Conservation (phyloP, 2,888 invertebrate species). For the Amphipoea lucens region DNA sequence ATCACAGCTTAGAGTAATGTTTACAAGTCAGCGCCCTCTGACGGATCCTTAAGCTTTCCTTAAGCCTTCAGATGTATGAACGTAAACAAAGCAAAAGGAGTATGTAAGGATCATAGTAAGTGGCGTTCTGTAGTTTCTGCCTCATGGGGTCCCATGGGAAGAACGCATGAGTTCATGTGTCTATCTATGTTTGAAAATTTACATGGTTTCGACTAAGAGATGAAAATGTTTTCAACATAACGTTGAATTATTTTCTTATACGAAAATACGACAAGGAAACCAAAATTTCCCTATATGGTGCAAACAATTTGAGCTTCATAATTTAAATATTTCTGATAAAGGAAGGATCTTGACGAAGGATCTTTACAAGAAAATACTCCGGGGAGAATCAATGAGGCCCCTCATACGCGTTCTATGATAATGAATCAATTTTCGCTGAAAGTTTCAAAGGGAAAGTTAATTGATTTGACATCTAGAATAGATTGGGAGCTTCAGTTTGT, state of each 20-base stretch:
- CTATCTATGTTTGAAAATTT: not conserved
- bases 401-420: constrained; percentile 26
- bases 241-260: not conserved
- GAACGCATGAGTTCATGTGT: no score
- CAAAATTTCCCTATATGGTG: not conserved
- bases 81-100: no score
- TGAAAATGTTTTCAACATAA: not conserved
- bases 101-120: no score
- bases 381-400: constrained; percentile 13
- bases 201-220: not conserved
- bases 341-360: not conserved
- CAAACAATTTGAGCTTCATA: not conserved
- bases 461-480: constrained; percentile 56
- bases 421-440: constrained; percentile 44
- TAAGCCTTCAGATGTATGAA: no score
- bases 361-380: constrained; percentile 15
- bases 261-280: not conserved
- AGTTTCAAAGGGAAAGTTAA: constrained; percentile 42
- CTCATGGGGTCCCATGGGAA: no score
- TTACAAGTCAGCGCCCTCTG: no score
- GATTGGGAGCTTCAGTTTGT: constrained; percentile 37
- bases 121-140: no score
- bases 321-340: constrained; percentile 17
- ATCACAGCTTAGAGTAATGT: no score
- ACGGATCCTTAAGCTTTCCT: no score